phyloP scores from a whole-genome alignment of 1,140 invertebrate species.

The Panulirus ornatus region DNA sequence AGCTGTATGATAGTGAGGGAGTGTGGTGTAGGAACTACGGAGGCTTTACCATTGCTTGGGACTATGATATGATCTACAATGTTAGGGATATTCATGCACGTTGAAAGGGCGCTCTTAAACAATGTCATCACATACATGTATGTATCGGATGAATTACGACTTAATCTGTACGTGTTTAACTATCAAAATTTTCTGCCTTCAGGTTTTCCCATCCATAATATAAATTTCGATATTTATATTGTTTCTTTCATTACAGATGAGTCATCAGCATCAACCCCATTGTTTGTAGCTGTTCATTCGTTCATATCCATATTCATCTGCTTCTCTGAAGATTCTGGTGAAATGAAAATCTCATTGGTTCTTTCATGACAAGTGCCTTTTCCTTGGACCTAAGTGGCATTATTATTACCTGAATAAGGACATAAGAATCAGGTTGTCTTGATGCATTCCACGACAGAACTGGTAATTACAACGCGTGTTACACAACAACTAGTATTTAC shows the following conservation, averaged over 20 bases:
- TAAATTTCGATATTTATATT: conserved; percentile 5
- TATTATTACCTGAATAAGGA: conserved; percentile 20
- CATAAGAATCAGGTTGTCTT: not conserved
- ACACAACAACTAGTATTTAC: not conserved
- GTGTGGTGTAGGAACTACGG: too few species aligned
- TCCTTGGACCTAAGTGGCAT: not conserved
- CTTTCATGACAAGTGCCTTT: conserved; percentile 15
- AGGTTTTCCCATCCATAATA: too few species aligned
- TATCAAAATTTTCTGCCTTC: too few species aligned
- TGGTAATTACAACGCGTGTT: not conserved
- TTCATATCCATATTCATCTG: not conserved
- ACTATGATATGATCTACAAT: too few species aligned
- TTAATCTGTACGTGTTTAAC: too few species aligned
- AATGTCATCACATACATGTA: too few species aligned
- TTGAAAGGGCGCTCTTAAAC: too few species aligned
- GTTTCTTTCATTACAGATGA: not conserved
- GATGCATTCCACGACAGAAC: not conserved
- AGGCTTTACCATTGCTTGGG: too few species aligned
- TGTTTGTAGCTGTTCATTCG: conserved; percentile 2
- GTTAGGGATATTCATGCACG: too few species aligned
- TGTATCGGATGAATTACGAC: too few species aligned
- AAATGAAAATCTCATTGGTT: not conserved
- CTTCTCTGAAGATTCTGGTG: not conserved
- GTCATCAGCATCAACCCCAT: not conserved
- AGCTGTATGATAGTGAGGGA: too few species aligned